phyloP scores from a whole-genome alignment of 2,113 vertebrate species.

The Halichoerus grypus region DNA sequence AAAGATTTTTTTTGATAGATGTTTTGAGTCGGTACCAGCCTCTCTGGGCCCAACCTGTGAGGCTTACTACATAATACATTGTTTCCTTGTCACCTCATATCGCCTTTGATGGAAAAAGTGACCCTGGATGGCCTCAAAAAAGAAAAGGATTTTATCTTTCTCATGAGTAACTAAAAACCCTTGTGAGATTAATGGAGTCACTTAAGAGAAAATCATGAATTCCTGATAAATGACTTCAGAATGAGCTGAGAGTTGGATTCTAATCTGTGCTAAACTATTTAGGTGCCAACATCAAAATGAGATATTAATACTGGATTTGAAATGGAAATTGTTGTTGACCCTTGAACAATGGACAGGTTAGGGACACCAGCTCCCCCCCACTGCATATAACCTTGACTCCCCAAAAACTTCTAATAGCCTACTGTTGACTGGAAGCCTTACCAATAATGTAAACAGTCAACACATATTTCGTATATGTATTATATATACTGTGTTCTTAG shows the following conservation, averaged over 20 bases:
- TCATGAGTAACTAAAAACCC: constrained; percentile 18
- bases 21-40: not conserved
- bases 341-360: not conserved
- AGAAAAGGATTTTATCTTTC: constrained; percentile 42
- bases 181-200: constrained; percentile 16
- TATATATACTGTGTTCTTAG: not conserved
- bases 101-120: constrained; percentile 18
- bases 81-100: not conserved
- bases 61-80: not conserved
- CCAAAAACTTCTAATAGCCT: not conserved
- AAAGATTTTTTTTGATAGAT: not conserved
- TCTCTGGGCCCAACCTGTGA: not conserved
- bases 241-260: constrained; percentile 50
- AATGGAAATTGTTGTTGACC: not conserved
- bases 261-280: constrained; percentile 24
- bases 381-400: not conserved
- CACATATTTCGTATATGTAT: not conserved
- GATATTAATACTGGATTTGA: not conserved
- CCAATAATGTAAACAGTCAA: not conserved
- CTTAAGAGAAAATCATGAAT: constrained; percentile 56
- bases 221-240: constrained; percentile 30
- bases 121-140: constrained; percentile 5
- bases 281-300: not conserved
- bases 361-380: not conserved
- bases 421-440: not conserved